Base-by-base conservation (phyloP, 37 sponge, comb jelly and placozoan genomes). In the Mnemiopsis leidyi region DNA sequence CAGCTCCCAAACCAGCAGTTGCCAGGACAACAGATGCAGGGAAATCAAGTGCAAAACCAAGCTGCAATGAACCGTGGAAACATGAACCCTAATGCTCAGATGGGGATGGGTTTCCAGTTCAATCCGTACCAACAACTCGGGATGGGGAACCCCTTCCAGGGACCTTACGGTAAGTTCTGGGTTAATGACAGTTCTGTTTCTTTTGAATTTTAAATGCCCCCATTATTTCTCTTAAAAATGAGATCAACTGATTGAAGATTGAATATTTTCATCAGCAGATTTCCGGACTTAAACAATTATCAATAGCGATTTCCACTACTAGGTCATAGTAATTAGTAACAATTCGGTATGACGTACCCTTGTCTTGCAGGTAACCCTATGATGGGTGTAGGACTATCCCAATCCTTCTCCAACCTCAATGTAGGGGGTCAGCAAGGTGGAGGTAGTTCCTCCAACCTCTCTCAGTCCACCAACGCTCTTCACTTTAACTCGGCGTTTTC, bases 331-430 rank as follows among this genome's bases (percentile, higher is more conserved):
- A n/a, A n/a, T n/a, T n/a, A n/a, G n/a, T n/a, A n/a, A n/a, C n/a
- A n/a, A n/a, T n/a, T n/a, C n/a, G n/a, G n/a, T n/a, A n/a, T n/a
- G n/a, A n/a, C n/a, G n/a, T n/a, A n/a, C n/a, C n/a, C n/a, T n/a
- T n/a, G 21, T 32, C 33, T 32, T 32, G 1, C 79, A 77, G 79
- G 79, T 32, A 77, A 77, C 18, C 79, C 79, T 16, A 31, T 32
- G 30, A 31, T 32, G 26, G 79, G 79, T 77, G 32, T 28, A 20
- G 79, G 79, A 77, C 33, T 85, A 25, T 85, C 90, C 24, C 90
- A 85, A 3, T 85, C 90, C 20, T 85, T 85, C 29, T 85, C 90
- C 39, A 85, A 85, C 48, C 90, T 85, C 1, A 85, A 85, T 29
- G 3, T 85, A 16, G 90, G 90, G 1, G 29, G 61, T 18, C 36